phyloP scores from a whole-genome alignment of 2,113 vertebrate genomes.

The Natator depressus region DNA sequence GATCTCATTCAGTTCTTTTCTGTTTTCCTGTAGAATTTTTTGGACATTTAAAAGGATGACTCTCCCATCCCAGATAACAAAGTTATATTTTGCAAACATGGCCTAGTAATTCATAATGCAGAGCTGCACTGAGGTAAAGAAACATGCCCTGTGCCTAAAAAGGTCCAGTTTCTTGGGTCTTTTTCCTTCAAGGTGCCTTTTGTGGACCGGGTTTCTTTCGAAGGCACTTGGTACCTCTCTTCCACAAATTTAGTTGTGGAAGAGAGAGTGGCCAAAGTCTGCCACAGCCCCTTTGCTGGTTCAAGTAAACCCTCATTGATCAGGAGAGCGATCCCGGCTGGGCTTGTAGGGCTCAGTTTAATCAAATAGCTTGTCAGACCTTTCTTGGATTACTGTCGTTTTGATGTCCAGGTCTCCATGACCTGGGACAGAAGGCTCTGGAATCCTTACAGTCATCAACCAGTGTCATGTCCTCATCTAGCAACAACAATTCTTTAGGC shows the following conservation, averaged over 20 bases:
- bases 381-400: not conserved
- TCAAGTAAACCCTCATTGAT: not conserved
- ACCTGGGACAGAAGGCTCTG: not conserved
- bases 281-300: not conserved
- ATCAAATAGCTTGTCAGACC: not conserved
- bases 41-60: not conserved
- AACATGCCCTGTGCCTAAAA: not conserved
- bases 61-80: not conserved
- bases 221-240: not conserved
- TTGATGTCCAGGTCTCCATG: not conserved
- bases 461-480: not conserved
- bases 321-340: not conserved
- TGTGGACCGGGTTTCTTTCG: not conserved
- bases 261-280: not conserved
- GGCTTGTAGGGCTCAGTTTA: too few relatives aligned
- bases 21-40: not conserved
- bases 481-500: not conserved
- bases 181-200: not conserved
- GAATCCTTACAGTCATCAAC: not conserved
- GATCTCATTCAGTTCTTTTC: not conserved
- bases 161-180: not conserved
- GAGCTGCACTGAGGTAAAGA: not conserved
- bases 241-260: not conserved
- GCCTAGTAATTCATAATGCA: not conserved
- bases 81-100: not conserved